A percentile compares a stretch with the other conserved stretches of the same genome.
Evolutionary conservation across 2,797 vertebrate genomes (phyloP).

Genomic region (Saxicola maurus): DNA sequence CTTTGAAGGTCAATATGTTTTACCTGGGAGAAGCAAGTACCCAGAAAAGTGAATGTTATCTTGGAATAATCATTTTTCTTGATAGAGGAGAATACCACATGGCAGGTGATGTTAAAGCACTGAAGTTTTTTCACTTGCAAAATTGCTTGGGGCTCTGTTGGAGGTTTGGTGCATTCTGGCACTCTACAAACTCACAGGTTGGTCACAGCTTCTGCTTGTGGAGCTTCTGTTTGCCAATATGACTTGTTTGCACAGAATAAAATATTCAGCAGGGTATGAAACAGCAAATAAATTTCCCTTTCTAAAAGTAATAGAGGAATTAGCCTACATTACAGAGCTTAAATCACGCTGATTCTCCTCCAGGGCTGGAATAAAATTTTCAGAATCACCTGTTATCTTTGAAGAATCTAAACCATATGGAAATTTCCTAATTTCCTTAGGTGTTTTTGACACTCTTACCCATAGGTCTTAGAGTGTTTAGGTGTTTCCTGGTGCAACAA

Average conservation of each 20-base stretch:
- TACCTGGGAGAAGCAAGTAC: accelerated
- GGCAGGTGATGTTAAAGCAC: background rate
- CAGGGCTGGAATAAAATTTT: slow-evolving; percentile 33
- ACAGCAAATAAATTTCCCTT: slow-evolving; percentile 32
- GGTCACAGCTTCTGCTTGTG: background rate
- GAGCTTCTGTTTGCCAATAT: background rate
- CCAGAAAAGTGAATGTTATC: background rate
- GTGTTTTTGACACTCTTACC: background rate
- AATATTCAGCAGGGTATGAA: background rate
- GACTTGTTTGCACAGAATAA: slow-evolving; percentile 10
- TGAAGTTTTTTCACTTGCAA: background rate
- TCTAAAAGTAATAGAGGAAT: slow-evolving; percentile 15
- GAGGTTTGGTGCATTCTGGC: background rate
- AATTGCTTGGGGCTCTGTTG: background rate
- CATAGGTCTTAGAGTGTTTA: background rate
- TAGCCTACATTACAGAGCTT: slow-evolving; percentile 18
- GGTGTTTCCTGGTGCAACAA: background rate
- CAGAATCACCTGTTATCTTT: slow-evolving; percentile 30
- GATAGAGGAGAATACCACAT: background rate
- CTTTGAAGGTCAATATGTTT: accelerated
- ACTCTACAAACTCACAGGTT: background rate
- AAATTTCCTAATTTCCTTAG: slow-evolving; percentile 30
- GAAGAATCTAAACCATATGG: slow-evolving; percentile 36
- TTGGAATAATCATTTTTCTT: background rate
- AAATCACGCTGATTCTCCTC: slow-evolving; percentile 30